phyloP scores from a whole-genome alignment of 2,797 vertebrate species.

The Bradypodion pumilum region DNA sequence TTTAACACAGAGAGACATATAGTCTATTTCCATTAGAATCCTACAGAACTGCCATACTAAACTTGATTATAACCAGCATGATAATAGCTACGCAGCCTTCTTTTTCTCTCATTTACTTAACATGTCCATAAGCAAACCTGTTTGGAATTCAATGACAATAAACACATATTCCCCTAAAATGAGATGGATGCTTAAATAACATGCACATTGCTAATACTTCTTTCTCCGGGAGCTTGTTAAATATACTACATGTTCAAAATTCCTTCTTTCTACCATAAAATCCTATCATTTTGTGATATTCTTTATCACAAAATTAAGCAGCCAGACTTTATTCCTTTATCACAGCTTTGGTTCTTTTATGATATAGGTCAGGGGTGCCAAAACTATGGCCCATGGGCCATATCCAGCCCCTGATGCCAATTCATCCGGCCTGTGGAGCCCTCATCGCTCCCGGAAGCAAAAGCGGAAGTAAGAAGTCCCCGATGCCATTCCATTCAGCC shows the following conservation, averaged over 20 bases:
- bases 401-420: too few species aligned
- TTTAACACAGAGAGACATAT: constrained; percentile 33
- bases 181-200: neutral
- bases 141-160: neutral
- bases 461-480: too few species aligned
- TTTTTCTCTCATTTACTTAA: neutral
- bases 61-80: neutral
- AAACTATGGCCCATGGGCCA: too few species aligned
- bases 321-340: neutral
- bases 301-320: neutral
- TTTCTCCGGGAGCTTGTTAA: neutral
- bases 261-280: neutral
- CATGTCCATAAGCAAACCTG: neutral
- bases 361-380: neutral
- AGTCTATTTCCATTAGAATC: constrained; percentile 24
- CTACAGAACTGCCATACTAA: constrained; percentile 17
- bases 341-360: neutral
- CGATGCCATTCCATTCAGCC: too few species aligned
- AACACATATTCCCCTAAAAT: neutral
- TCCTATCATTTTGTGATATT: neutral
- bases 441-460: too few species aligned
- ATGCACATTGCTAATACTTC: too few species aligned
- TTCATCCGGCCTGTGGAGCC: too few species aligned
- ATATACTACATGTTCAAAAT: neutral
- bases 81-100: constrained; percentile 11